Evolutionary conservation across 2,113 vertebrate genomes (phyloP).

Genomic region (Malurus melanocephalus): DNA sequence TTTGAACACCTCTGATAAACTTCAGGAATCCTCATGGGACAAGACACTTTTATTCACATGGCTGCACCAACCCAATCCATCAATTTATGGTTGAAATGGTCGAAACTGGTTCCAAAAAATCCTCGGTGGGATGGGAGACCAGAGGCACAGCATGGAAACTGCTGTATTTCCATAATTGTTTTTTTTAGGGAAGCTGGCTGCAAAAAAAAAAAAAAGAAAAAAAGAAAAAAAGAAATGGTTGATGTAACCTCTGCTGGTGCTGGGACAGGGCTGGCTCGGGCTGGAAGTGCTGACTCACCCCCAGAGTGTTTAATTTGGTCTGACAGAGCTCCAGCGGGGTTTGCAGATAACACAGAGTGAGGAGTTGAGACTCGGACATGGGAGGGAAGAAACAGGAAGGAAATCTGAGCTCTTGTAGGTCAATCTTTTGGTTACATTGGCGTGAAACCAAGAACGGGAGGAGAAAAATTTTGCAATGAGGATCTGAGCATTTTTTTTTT

Average conservation of each 20-base stretch:
- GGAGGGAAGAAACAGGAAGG: constrained; percentile 55
- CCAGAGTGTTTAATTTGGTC: not conserved
- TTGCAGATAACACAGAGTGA: not conserved
- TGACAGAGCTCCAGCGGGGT: not conserved
- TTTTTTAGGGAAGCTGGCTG: not conserved
- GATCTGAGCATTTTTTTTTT: not conserved
- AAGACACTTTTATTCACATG: not conserved
- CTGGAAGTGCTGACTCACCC: not conserved
- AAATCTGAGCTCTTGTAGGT: constrained; percentile 53
- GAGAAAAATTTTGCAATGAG: constrained; percentile 43
- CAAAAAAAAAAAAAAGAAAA: too few species aligned
- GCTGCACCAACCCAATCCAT: not conserved
- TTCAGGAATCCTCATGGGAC: not conserved
- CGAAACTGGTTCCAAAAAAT: not conserved
- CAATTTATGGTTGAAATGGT: not conserved
- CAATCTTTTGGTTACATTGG: constrained; percentile 44
- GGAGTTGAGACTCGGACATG: not conserved
- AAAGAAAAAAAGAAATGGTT: not conserved
- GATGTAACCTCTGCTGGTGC: not conserved
- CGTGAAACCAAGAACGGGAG: constrained; percentile 16
- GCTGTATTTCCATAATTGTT: not conserved
- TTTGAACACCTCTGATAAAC: not conserved
- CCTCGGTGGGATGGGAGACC: not conserved
- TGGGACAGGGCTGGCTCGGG: not conserved
- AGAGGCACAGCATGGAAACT: not conserved